Evolutionary conservation across 2,888 invertebrate genomes (phyloP).

Genomic region (Macrostomum cliftonense): DNA sequence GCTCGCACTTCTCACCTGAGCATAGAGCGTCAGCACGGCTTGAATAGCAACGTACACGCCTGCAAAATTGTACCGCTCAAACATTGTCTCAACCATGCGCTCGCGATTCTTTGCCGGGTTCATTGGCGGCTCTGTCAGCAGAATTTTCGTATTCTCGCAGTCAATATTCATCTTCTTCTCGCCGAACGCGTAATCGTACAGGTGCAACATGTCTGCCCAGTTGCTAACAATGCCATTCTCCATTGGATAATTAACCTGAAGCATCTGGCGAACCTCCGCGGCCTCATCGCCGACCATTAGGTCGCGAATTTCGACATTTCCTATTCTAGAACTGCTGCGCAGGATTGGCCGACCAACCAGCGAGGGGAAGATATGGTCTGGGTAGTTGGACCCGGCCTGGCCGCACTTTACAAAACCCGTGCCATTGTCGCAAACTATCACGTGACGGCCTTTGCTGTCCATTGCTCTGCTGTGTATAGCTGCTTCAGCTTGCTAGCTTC

Average conservation of each 20-base stretch:
- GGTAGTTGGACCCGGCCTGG: slow-evolving; percentile 96
- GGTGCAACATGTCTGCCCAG: slow-evolving; percentile 93
- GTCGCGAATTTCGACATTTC: slow-evolving; percentile 82
- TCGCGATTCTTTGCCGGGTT: slow-evolving; percentile 89
- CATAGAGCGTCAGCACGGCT: no score
- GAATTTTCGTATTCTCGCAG: slow-evolving; percentile 63
- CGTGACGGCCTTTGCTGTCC: slow-evolving; percentile 92
- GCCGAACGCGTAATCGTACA: slow-evolving; percentile 98
- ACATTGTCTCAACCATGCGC: slow-evolving; percentile 97
- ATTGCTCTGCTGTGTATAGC: no score
- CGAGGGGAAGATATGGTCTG: slow-evolving; percentile 92
- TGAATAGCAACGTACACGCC: slow-evolving; percentile 86
- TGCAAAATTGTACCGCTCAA: slow-evolving; percentile 82
- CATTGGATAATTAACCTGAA: slow-evolving; percentile 89
- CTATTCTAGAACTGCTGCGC: slow-evolving; percentile 85
- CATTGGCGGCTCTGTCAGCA: slow-evolving; percentile 95
- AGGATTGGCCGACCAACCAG: slow-evolving; percentile 96
- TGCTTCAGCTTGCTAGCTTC: no score
- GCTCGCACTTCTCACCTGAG: neutral
- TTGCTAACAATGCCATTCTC: slow-evolving; percentile 84
- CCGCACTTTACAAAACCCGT: slow-evolving; percentile 99
- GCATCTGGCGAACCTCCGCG: slow-evolving; percentile 76
- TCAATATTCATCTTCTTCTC: slow-evolving; percentile 84
- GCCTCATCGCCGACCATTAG: slow-evolving; percentile 99
- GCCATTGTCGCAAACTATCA: slow-evolving; percentile 98